These are phyloP conservation scores for Idaea straminata DNA, from an alignment of 2,888 invertebrate species.

Conservation along the genomic window DNA sequence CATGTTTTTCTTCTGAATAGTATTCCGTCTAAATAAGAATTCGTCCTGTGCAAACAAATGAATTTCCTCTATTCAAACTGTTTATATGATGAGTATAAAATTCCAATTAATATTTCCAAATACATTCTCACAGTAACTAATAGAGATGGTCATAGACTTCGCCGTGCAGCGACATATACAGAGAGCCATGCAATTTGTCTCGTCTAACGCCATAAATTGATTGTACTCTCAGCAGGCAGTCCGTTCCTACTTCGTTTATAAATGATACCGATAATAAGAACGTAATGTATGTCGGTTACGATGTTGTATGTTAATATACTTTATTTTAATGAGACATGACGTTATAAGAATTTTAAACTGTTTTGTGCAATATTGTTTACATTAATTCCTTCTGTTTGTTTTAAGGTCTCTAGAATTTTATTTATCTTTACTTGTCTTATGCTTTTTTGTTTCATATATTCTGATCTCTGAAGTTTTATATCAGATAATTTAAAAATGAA, in stretches of 20 bases:
- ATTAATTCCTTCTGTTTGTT: neutral
- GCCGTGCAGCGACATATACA: slow-evolving; percentile 14
- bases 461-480: too few relatives aligned
- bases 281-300: slow-evolving; percentile 28
- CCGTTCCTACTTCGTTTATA: slow-evolving; percentile 60
- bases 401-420: too few relatives aligned
- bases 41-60: too few relatives aligned
- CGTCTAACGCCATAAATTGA: slow-evolving; percentile 65
- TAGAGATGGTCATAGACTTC: slow-evolving; percentile 30
- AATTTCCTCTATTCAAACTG: neutral
- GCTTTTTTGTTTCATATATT: too few relatives aligned
- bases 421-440: too few relatives aligned
- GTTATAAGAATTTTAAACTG: slow-evolving; percentile 29
- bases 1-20: too few relatives aligned
- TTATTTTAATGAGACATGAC: slow-evolving; percentile 31
- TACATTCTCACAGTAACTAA: slow-evolving; percentile 27
- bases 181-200: slow-evolving; percentile 59
- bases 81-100: neutral
- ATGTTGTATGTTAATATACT: slow-evolving; percentile 28
- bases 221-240: slow-evolving; percentile 63
- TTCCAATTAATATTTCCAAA: slow-evolving; percentile 6
- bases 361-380: slow-evolving; percentile 27
- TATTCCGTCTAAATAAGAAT: too few relatives aligned
- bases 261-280: slow-evolving; percentile 47
- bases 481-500: too few relatives aligned